phyloP scores from a whole-genome alignment of 2,888 invertebrate species.

The Chrysina gloriosa region DNA sequence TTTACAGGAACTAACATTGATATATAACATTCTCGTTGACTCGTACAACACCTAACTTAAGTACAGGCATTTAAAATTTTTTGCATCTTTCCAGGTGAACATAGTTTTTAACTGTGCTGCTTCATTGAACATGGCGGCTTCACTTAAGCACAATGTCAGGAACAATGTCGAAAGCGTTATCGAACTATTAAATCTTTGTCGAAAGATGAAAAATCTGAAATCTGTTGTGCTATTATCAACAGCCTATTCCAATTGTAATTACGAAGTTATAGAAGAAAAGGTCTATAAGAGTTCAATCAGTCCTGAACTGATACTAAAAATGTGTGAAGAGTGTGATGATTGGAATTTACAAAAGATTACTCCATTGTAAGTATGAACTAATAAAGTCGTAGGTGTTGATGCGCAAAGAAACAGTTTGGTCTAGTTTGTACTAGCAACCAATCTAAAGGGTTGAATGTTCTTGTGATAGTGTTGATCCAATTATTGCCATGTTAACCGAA shows the following conservation, averaged over 20 bases:
- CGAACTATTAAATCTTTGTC: not conserved
- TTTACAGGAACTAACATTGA: too few relatives aligned
- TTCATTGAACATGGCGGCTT: not conserved
- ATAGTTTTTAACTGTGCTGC: slow-evolving; percentile 1
- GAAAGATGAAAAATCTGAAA: not conserved
- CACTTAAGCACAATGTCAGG: not conserved
- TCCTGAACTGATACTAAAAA: not conserved
- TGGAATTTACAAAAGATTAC: too few relatives aligned
- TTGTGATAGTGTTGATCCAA: too few relatives aligned
- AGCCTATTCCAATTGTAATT: not conserved
- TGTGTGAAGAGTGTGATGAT: too few relatives aligned
- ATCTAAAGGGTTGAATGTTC: too few relatives aligned
- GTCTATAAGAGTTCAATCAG: not conserved
- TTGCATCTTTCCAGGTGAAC: not conserved
- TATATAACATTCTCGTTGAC: too few relatives aligned
- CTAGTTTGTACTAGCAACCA: too few relatives aligned
- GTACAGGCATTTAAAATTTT: not conserved
- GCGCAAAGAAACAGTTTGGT: too few relatives aligned
- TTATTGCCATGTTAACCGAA: too few relatives aligned
- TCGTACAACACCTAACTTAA: too few relatives aligned
- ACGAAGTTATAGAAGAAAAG: not conserved
- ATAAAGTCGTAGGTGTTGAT: too few relatives aligned
- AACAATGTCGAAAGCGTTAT: not conserved
- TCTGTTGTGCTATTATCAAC: not conserved
- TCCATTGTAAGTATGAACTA: too few relatives aligned